phyloP scores from a whole-genome alignment of 2,888 invertebrate species.

The Eilema depressum region DNA sequence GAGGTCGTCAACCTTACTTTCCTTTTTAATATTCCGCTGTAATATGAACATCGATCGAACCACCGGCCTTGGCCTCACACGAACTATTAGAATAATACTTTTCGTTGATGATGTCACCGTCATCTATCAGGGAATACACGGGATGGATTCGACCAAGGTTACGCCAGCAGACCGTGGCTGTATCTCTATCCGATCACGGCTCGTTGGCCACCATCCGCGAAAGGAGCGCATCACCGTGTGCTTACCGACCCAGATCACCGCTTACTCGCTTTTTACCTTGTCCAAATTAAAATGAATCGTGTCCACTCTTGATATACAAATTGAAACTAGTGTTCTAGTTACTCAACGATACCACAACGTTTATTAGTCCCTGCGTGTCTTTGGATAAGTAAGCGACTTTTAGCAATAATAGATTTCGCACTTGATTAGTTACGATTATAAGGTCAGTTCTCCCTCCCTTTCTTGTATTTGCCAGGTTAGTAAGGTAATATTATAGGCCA shows the following conservation, averaged over 20 bases:
- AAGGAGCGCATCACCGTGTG: conserved; percentile 68
- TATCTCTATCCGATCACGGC: conserved; percentile 72
- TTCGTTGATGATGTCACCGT: conserved; percentile 77
- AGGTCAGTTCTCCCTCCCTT: conserved; percentile 22
- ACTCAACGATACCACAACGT: conserved; percentile 47
- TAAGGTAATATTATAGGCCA: conserved; percentile 19
- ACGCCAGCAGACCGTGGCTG: conserved; percentile 79
- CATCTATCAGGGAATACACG: conserved; percentile 70
- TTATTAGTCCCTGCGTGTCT: conserved; percentile 19
- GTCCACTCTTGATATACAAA: conserved; percentile 57
- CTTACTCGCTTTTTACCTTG: conserved; percentile 71
- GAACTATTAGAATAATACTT: conserved; percentile 61
- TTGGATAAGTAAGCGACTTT: conserved; percentile 13
- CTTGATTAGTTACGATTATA: conserved; percentile 14
- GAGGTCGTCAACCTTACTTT: conserved; percentile 79
- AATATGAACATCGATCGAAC: conserved; percentile 68
- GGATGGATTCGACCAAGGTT: conserved; percentile 81
- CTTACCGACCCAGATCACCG: conserved; percentile 76
- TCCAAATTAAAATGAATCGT: conserved; percentile 62
- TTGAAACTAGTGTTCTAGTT: conserved; percentile 63
- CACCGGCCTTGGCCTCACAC: conserved; percentile 74
- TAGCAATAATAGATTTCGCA: conserved; percentile 16
- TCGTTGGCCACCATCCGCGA: conserved; percentile 76
- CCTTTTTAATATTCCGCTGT: conserved; percentile 77
- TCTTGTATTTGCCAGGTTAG: conserved; percentile 34